phyloP scores from a whole-genome alignment of 2,888 invertebrate species.

The Muschampia plurimacula region DNA sequence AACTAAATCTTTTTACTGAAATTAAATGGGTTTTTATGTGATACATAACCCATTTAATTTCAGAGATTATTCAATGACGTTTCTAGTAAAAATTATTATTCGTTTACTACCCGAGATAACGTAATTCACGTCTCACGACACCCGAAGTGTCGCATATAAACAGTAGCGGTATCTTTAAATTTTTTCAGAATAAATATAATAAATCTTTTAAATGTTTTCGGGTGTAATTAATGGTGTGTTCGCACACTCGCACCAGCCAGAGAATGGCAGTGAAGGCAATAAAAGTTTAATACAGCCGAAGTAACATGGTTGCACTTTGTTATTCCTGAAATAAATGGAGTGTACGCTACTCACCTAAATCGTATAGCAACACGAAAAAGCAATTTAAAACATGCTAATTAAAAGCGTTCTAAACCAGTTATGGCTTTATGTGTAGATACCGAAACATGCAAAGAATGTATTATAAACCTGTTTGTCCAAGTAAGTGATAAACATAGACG shows the following conservation, averaged over 20 bases:
- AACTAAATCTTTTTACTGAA: background rate
- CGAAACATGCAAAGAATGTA: conserved; percentile 27
- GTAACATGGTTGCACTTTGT: conserved; percentile 67
- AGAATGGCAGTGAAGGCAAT: conserved; percentile 73
- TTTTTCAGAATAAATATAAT: conserved; percentile 72
- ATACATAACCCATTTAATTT: too few relatives aligned
- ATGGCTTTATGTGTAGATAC: conserved; percentile 35
- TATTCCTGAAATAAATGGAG: conserved; percentile 64
- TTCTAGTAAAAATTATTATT: background rate
- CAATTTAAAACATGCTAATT: conserved; percentile 62
- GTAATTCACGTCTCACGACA: background rate
- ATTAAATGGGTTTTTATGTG: too few relatives aligned
- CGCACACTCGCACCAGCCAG: conserved; percentile 70
- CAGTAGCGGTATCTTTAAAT: conserved; percentile 42
- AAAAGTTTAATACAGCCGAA: conserved; percentile 76
- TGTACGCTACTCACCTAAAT: conserved; percentile 54
- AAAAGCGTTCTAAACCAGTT: conserved; percentile 46
- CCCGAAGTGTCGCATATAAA: conserved; percentile 16
- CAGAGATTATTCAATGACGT: background rate
- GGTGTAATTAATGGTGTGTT: conserved; percentile 76
- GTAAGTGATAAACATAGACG: conserved; percentile 11
- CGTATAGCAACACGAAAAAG: conserved; percentile 60
- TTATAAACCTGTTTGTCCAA: conserved; percentile 27
- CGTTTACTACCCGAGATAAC: background rate
- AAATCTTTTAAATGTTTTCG: conserved; percentile 79